Evolutionary conservation across 2,797 vertebrate genomes (phyloP).

Genomic region (Neosilurus mollespiculum): DNA sequence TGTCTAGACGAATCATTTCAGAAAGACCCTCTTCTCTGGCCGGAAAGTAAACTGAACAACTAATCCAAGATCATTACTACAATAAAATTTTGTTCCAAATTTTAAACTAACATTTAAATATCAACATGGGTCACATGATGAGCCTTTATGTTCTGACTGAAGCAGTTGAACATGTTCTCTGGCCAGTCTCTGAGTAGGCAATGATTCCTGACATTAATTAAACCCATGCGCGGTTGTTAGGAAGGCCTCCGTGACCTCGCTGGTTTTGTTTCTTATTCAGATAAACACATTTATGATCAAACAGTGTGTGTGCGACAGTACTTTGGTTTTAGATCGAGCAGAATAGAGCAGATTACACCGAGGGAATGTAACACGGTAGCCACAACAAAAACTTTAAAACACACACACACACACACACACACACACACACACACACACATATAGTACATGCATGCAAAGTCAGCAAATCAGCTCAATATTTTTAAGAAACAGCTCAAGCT

Average conservation of each 20-base stretch:
- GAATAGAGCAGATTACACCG: neutral
- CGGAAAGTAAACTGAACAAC: constrained; percentile 55
- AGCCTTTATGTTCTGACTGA: neutral
- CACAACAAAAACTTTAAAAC: constrained; percentile 16
- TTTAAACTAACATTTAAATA: constrained; percentile 57
- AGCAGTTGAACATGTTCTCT: neutral
- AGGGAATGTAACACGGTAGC: constrained; percentile 21
- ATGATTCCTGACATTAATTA: constrained; percentile 47
- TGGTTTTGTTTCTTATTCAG: constrained; percentile 52
- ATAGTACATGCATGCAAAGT: neutral
- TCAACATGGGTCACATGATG: constrained; percentile 42
- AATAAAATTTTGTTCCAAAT: constrained; percentile 57
- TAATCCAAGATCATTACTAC: constrained; percentile 64
- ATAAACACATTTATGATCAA: constrained; percentile 44
- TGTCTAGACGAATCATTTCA: constrained; percentile 46
- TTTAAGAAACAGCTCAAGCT: neutral
- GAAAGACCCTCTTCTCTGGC: constrained; percentile 45
- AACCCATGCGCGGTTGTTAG: constrained; percentile 56
- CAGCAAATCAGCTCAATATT: neutral
- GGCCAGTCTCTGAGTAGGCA: neutral
- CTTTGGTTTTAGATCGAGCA: constrained; percentile 1
- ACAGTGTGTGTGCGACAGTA: neutral
- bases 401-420: neutral
- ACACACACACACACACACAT: neutral
- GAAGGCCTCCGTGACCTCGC: constrained; percentile 62